Base-by-base conservation (phyloP, 2,888 invertebrate genomes). In the Aphodius granarius region DNA sequence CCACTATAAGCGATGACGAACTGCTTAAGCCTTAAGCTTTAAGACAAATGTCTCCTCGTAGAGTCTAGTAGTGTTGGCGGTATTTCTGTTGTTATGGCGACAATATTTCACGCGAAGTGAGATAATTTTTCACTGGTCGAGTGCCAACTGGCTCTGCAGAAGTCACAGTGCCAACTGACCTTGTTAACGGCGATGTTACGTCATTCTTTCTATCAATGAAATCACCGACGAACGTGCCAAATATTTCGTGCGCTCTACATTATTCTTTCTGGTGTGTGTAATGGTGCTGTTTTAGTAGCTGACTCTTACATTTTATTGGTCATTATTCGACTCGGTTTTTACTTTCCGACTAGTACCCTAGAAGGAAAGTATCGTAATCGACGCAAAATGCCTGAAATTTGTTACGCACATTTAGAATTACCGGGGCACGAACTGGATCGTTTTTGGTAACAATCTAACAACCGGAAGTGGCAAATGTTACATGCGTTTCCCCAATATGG, bases 141-240 rank as follows among this genome's bases (percentile, higher is more conserved):
- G 2, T 43, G 43, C 43, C 43, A 43, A 43, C 43, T 43, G 43
- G 43, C 43, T 43, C 43, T 43, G 43, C 43, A 43, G 43, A 43
- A 43, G 43, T 43, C 43, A 43, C 9, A 43, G n/a, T 43, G 74
- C 74, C 74, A 74, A 74, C 22, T 20, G 23, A 74, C 71, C 74
- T 74, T 74, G 71, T 63, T 74, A 74, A 71, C 70, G 70, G 74
- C 63, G 19, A 22, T 65, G 74, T 65, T 63, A 22, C 18, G 71
- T 74, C 64, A 71, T 65, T 65, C 64, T n/a, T 15, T 17, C 17
- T 63, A 18, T 74, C 22, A 74, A 74, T 74, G 74, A 63, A 64
- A 43, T 2, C 43, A 43, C 43, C 43, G 43, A 43, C 13, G 43
- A 9, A 13, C 43, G 43, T 43, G 43, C 43, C 43, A 43, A 43